Base-by-base conservation (phyloP, 2,888 invertebrate species). In the Dione vanillae region DNA sequence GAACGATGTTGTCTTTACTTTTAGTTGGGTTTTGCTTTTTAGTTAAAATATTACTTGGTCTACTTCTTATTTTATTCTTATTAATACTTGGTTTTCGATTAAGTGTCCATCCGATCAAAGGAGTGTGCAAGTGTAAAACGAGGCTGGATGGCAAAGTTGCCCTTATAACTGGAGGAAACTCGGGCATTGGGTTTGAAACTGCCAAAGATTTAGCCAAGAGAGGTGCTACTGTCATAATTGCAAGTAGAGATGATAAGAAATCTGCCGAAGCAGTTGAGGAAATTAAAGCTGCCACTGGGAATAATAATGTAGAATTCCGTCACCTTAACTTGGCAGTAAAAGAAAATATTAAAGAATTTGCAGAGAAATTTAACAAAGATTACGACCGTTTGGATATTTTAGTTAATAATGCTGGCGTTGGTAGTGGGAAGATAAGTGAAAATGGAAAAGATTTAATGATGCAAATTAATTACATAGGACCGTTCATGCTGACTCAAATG, bases 171-270 rank as follows among this genome's bases (percentile, higher is more conserved):
- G 98, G 97, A 9, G 95, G 96, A 0, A 97, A 97, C 84, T 95
- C 96, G 0, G 97, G 98, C 2, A 96, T 98, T 70, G 97, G 98
- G 1, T 95, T 95, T 82, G 96, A 96, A 88, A 96, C 96, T 0
- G 96, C 95, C 0, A 89, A 90, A 70, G 96, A 95, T 77, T 86
- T 98, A 74, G 97, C 97, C 0, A 92, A 89, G 74, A 89, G 96
- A 73, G 95, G 96, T 6, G 97, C 96, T 0, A 95, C 94, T 80
- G 87, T 93, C 27, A 80, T 91, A 69, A 96, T 98, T 95, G 98
- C 97, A 0, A 97, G 97, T 82, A 93, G 97, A 75, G 94, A 97
- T 85, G 90, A 95, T 80, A 81, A 92, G 8, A 95, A 94, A 87
- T 97, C 97, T 78, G 95, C 96, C 89, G 88, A 92, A 94, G 94